A percentile compares a stretch with the other conserved stretches of the same genome.
Conservation (phyloP, 2,113 vertebrate species). For the Macrotus californicus region DNA sequence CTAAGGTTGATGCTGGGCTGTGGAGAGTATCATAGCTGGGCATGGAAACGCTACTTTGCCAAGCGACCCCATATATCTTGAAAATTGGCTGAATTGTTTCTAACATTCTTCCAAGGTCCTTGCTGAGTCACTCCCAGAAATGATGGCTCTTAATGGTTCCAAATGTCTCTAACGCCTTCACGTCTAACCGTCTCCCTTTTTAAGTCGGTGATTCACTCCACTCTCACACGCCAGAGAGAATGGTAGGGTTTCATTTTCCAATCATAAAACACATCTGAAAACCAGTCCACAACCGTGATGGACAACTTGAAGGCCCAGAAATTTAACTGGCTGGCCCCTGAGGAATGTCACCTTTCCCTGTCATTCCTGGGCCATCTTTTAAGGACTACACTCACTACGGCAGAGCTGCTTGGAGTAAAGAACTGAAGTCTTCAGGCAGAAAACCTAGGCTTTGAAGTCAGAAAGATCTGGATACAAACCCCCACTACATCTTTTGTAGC, state of each 20-base stretch:
- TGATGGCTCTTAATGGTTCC: conserved; percentile 61
- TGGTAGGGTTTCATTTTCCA: conserved; percentile 20
- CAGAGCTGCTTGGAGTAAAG: neutral
- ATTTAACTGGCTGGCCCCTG: neutral
- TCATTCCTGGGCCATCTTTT: neutral
- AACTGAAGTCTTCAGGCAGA: neutral
- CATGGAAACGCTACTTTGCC: conserved; percentile 48
- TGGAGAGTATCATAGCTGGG: conserved; percentile 25
- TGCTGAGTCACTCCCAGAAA: conserved; percentile 59
- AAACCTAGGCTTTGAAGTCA: neutral
- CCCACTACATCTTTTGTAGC: neutral
- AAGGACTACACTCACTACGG: neutral
- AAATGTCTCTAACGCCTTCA: conserved; percentile 34
- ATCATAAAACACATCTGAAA: conserved; percentile 26
- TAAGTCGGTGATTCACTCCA: conserved; percentile 43
- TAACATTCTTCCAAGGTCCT: conserved; percentile 69
- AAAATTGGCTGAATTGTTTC: conserved; percentile 63
- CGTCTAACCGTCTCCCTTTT: conserved; percentile 42
- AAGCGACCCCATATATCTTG: conserved; percentile 56
- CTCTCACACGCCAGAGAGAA: neutral
- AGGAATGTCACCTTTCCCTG: neutral
- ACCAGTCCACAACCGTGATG: neutral
- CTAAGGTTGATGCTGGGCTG: conserved; percentile 21
- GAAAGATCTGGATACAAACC: neutral
- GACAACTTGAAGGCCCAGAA: neutral